A percentile compares a stretch with the other conserved stretches of the same genome.
These are phyloP conservation scores for Coregonus ussuriensis DNA, from an alignment of 2,797 vertebrate species.

Conservation along the genomic window DNA sequence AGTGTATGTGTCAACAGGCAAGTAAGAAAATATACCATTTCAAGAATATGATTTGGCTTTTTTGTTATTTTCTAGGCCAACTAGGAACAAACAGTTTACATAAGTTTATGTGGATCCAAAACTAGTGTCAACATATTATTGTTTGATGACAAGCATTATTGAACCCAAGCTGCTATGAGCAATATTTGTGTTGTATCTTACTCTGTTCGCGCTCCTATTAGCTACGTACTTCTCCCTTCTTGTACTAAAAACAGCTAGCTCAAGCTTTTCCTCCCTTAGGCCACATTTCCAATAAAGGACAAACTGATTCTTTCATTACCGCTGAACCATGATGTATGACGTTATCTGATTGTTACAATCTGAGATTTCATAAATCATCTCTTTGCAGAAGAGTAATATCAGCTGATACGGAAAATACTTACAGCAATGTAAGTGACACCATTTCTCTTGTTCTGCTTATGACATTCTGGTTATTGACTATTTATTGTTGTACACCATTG, in stretches of 20 bases:
- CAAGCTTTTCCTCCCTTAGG: constrained; percentile 33
- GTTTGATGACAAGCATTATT: constrained; percentile 32
- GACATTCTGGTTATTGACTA: constrained; percentile 65
- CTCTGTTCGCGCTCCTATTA: constrained; percentile 42
- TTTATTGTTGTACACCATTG: constrained; percentile 32
- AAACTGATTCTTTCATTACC: constrained; percentile 6
- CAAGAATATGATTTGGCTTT: constrained; percentile 33
- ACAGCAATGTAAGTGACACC: constrained; percentile 33
- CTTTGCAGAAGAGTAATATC: constrained; percentile 13
- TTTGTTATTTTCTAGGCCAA: constrained; percentile 1
- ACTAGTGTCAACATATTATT: constrained; percentile 33
- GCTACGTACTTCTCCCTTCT: constrained; percentile 46
- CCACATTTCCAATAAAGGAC: constrained; percentile 15
- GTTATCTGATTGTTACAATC: constrained; percentile 25
- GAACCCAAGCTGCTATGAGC: constrained; percentile 33
- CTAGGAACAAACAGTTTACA: too few relatives aligned
- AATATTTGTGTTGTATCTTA: constrained; percentile 31
- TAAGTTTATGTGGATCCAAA: constrained; percentile 31
- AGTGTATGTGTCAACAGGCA: constrained; percentile 17
- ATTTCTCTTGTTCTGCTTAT: constrained; percentile 49
- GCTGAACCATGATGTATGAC: constrained; percentile 17
- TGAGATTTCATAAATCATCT: constrained; percentile 48
- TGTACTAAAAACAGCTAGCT: constrained; percentile 31
- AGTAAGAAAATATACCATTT: constrained; percentile 24
- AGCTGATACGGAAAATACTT: constrained; percentile 48